A percentile compares a stretch with the other conserved stretches of the same genome.
These are phyloP conservation scores for Masticophis lateralis DNA, from an alignment of 2,797 vertebrate species.

Conservation along the genomic window DNA sequence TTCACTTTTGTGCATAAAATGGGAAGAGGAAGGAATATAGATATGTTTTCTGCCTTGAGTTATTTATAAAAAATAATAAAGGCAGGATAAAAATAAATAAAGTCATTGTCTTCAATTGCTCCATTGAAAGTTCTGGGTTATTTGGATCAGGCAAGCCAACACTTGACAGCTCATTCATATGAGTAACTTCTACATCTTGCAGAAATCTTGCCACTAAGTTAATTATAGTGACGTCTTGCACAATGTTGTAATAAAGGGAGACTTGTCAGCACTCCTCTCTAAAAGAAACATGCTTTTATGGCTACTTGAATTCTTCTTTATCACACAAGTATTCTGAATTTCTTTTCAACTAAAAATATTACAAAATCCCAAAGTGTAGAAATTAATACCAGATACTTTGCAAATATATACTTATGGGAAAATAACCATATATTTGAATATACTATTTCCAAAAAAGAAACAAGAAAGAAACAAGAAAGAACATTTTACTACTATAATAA, in stretches of 20 bases:
- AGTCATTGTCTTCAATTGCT: neutral
- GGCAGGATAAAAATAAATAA: neutral
- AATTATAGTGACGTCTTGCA: conserved; percentile 10
- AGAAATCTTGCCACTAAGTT: neutral
- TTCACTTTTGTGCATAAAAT: neutral
- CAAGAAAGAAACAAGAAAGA: neutral
- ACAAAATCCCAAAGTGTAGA: neutral
- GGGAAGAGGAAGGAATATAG: neutral
- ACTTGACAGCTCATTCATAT: conserved; percentile 19
- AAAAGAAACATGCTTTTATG: neutral
- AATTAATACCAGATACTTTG: neutral
- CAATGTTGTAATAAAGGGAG: neutral
- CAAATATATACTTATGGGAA: neutral
- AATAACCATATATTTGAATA: neutral
- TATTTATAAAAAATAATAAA: neutral
- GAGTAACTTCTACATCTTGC: neutral
- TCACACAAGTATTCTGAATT: neutral
- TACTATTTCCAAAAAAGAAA: neutral
- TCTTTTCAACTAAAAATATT: neutral
- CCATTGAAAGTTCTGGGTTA: neutral
- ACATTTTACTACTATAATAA: neutral
- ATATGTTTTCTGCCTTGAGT: neutral
- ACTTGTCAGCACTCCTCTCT: conserved; percentile 6
- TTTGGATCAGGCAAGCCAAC: neutral
- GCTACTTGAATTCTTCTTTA: neutral